Evolutionary conservation across 1,140 invertebrate genomes (phyloP).

Genomic region (Helicoverpa zea): DNA sequence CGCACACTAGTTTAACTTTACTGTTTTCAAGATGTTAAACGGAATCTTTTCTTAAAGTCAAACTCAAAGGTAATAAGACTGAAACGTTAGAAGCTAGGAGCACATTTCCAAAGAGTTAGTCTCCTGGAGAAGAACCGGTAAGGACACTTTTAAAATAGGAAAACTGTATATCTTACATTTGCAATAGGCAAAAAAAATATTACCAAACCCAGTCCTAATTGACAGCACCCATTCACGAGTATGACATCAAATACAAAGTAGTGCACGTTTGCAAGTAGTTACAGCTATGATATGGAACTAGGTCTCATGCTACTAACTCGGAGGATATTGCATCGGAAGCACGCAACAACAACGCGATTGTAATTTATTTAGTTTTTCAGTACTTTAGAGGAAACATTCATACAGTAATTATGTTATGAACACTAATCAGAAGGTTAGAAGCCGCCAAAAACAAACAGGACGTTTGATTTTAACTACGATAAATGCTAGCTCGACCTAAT

Average conservation of each 20-base stretch:
- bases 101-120: too few relatives aligned
- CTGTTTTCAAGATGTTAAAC: background rate
- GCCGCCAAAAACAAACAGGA: conserved; percentile 30
- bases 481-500: conserved; percentile 9
- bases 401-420: conserved; percentile 36
- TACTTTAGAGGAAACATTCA: conserved; percentile 20
- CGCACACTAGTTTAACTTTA: background rate
- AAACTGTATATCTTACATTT: too few relatives aligned
- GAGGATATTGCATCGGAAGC: conserved; percentile 52
- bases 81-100: too few relatives aligned
- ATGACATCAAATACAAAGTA: background rate
- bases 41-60: background rate
- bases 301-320: conserved; percentile 31
- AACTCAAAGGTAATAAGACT: background rate
- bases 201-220: too few relatives aligned
- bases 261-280: background rate
- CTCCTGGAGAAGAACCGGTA: too few relatives aligned
- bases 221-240: too few relatives aligned
- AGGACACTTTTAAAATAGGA: too few relatives aligned
- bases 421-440: conserved; percentile 33
- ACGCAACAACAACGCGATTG: conserved; percentile 44
- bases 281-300: conserved; percentile 25
- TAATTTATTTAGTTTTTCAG: conserved; percentile 46
- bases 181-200: too few relatives aligned
- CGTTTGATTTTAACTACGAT: conserved; percentile 21